Evolutionary conservation across 1,140 invertebrate species (phyloP).

Genomic region (Antheraea mylitta): DNA sequence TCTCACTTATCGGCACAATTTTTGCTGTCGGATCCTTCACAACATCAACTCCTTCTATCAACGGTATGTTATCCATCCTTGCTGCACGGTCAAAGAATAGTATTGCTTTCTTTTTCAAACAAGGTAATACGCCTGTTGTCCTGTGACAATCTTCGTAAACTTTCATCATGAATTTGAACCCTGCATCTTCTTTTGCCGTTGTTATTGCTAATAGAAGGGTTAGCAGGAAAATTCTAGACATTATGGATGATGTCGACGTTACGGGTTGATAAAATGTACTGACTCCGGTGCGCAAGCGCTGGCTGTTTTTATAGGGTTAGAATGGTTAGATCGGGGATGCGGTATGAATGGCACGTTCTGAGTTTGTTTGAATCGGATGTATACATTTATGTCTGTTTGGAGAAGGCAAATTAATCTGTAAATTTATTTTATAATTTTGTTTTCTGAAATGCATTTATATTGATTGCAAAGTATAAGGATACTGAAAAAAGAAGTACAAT

Average conservation of each 20-base stretch:
- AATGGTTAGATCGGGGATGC: slow-evolving; percentile 9
- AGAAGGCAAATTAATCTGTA: neutral
- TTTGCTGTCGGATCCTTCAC: slow-evolving; percentile 73
- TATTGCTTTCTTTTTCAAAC: slow-evolving; percentile 89
- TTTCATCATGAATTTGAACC: slow-evolving; percentile 78
- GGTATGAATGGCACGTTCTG: slow-evolving; percentile 12
- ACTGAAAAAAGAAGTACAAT: too few relatives aligned
- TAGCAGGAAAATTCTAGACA: slow-evolving; percentile 7
- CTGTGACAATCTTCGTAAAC: slow-evolving; percentile 83
- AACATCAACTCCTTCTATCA: slow-evolving; percentile 83
- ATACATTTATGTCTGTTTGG: slow-evolving; percentile 8
- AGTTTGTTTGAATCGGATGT: neutral
- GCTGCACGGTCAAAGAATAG: slow-evolving; percentile 86
- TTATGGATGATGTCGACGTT: slow-evolving; percentile 9
- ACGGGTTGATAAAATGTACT: slow-evolving; percentile 6
- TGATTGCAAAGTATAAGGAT: too few relatives aligned
- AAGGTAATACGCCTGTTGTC: slow-evolving; percentile 81
- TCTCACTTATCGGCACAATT: slow-evolving; percentile 73
- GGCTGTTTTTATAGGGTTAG: slow-evolving; percentile 15
- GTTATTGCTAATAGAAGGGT: neutral
- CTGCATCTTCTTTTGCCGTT: slow-evolving; percentile 54
- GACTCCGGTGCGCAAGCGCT: neutral
- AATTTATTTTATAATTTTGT: neutral
- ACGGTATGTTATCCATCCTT: slow-evolving; percentile 82
- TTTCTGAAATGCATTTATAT: neutral